phyloP scores from a whole-genome alignment of 1,140 invertebrate species.

The Papilio polytes region DNA sequence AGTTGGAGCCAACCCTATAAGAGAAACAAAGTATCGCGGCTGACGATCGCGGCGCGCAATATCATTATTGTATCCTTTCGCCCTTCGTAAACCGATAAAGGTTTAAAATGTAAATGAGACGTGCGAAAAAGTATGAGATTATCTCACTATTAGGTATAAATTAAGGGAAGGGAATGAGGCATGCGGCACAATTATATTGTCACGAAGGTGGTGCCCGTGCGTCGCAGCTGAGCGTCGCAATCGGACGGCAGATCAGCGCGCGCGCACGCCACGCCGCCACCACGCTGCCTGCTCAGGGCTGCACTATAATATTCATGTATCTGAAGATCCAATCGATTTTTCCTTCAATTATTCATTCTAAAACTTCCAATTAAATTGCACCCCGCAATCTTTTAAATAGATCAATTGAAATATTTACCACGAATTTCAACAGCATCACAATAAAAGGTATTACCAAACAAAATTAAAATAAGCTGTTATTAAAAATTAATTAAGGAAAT shows the following conservation, averaged over 20 bases:
- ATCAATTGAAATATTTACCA: no score
- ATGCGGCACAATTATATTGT: slow-evolving; percentile 82
- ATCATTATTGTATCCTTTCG: slow-evolving; percentile 76
- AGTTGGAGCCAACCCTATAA: slow-evolving; percentile 45
- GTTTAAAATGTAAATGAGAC: slow-evolving; percentile 81
- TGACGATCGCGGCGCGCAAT: slow-evolving; percentile 67
- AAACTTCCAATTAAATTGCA: slow-evolving; percentile 14
- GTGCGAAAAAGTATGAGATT: slow-evolving; percentile 79
- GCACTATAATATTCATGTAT: slow-evolving; percentile 30
- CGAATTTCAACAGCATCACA: no score
- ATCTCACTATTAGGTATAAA: slow-evolving; percentile 82
- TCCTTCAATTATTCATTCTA: slow-evolving; percentile 7
- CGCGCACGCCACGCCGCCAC: slow-evolving; percentile 60
- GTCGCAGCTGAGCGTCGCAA: slow-evolving; percentile 69
- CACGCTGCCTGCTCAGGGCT: slow-evolving; percentile 43
- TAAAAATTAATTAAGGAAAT: background rate
- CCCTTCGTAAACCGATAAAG: slow-evolving; percentile 62
- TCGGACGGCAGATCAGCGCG: slow-evolving; percentile 61
- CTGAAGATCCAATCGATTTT: slow-evolving; percentile 29
- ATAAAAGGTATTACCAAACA: no score
- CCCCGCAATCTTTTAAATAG: background rate
- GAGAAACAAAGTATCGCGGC: slow-evolving; percentile 54
- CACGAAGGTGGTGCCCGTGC: slow-evolving; percentile 67
- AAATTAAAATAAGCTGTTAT: background rate
- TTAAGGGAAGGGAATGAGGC: slow-evolving; percentile 74